Evolutionary conservation across 2,113 vertebrate species (phyloP).

Genomic region (Caracal caracal): DNA sequence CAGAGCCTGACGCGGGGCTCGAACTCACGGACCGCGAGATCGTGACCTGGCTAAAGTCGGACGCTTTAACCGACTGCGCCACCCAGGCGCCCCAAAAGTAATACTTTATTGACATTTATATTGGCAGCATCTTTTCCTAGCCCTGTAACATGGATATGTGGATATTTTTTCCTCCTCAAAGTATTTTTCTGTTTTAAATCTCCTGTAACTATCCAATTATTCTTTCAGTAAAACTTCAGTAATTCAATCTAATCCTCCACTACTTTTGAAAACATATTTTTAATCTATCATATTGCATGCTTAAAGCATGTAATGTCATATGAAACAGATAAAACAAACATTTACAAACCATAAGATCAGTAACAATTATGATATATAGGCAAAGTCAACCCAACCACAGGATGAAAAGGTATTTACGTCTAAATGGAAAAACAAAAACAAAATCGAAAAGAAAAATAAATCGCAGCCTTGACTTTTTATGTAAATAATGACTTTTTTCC

Average conservation of each 20-base stretch:
- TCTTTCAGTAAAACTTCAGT: background rate
- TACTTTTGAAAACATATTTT: background rate
- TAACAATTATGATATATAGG: background rate
- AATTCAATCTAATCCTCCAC: background rate
- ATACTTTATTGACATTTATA: background rate
- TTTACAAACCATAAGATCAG: background rate
- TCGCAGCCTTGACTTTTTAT: background rate
- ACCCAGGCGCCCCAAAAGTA: too few species aligned
- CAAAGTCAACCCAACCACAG: conserved; percentile 1
- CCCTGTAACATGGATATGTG: background rate
- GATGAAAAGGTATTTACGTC: background rate
- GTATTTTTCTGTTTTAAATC: conserved; percentile 36
- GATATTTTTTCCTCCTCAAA: background rate
- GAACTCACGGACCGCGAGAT: too few species aligned
- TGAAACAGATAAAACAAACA: background rate
- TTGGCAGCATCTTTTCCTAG: background rate
- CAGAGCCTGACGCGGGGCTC: too few species aligned
- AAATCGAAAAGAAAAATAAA: background rate
- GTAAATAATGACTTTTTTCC: conserved; percentile 3
- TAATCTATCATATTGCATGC: background rate
- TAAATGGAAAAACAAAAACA: background rate
- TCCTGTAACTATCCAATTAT: background rate
- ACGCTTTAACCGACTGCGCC: too few species aligned
- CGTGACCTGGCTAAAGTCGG: too few species aligned
- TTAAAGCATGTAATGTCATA: background rate